Conservation (phyloP, 2,888 invertebrate genomes). For the Platerodrilus igneus region DNA sequence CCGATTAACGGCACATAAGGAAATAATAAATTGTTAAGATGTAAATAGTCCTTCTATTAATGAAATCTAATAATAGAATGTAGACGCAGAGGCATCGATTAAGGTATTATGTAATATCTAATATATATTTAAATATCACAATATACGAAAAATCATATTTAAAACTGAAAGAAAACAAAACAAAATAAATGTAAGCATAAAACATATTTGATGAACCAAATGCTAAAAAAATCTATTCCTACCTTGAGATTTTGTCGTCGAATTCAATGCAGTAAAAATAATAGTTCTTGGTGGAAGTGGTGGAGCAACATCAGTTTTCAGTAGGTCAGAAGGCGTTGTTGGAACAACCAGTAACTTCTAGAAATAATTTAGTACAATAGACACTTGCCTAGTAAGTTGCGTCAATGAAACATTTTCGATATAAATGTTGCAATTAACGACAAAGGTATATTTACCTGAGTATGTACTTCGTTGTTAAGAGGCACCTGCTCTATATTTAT, state of each 20-base stretch:
- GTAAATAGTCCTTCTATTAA: too few species aligned
- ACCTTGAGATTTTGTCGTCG: constrained; percentile 4
- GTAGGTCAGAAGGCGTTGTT: constrained; percentile 1
- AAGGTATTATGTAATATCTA: too few species aligned
- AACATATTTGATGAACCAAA: constrained; percentile 1
- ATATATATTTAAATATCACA: too few species aligned
- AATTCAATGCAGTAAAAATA: constrained; percentile 1
- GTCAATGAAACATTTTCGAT: too few species aligned
- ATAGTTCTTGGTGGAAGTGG: constrained; percentile 5
- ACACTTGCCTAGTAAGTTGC: too few species aligned
- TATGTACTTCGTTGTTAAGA: constrained; percentile 29
- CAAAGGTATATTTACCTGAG: constrained; percentile 14
- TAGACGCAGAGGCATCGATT: too few species aligned
- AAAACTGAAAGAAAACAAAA: constrained; percentile 10
- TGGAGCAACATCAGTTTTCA: neutral
- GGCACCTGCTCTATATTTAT: constrained; percentile 56
- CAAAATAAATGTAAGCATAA: neutral
- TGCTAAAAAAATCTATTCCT: neutral
- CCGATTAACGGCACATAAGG: too few species aligned
- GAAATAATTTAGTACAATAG: neutral
- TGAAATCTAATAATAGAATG: too few species aligned
- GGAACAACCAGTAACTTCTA: constrained; percentile 3
- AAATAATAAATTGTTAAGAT: too few species aligned
- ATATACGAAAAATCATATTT: too few species aligned
- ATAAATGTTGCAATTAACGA: too few species aligned